These are phyloP conservation scores for Danaus plexippus DNA, from an alignment of 1,140 invertebrate species.

Conservation along the genomic window DNA sequence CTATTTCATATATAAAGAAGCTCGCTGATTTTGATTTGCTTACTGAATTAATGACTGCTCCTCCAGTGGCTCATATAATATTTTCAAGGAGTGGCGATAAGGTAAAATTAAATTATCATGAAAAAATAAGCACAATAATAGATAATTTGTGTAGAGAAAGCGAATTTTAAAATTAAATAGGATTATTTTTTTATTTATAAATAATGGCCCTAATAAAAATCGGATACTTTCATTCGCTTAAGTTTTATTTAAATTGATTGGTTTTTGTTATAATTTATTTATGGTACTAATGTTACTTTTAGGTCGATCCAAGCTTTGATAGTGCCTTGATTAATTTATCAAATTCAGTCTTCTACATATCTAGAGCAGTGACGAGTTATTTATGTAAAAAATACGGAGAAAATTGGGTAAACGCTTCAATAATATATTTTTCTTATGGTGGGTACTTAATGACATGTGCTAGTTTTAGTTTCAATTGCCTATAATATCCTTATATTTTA, in stretches of 20 bases:
- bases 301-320: slow-evolving; percentile 35
- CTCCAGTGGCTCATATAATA: slow-evolving; percentile 35
- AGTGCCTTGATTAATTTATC: slow-evolving; percentile 31
- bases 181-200: too few relatives aligned
- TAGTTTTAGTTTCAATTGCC: slow-evolving; percentile 1
- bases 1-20: slow-evolving; percentile 26
- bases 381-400: slow-evolving; percentile 32
- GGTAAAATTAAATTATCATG: slow-evolving; percentile 4
- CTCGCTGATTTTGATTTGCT: slow-evolving; percentile 30
- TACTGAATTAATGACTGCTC: slow-evolving; percentile 36
- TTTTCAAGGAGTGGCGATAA: slow-evolving; percentile 28
- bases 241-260: too few relatives aligned
- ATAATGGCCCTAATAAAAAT: too few relatives aligned
- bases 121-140: too few relatives aligned
- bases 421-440: slow-evolving; percentile 23
- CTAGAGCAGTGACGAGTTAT: slow-evolving; percentile 27
- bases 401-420: slow-evolving; percentile 22
- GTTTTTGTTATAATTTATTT: slow-evolving; percentile 8
- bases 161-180: too few relatives aligned
- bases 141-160: too few relatives aligned
- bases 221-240: too few relatives aligned
- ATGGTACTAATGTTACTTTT: slow-evolving; percentile 12
- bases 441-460: slow-evolving; percentile 9
- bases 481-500: slow-evolving; percentile 5
- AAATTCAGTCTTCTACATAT: slow-evolving; percentile 37